Evolutionary conservation across 2,888 invertebrate species (phyloP), one percentile per base, ranked within the genome.

Genomic region (Orgyia antiqua): DNA sequence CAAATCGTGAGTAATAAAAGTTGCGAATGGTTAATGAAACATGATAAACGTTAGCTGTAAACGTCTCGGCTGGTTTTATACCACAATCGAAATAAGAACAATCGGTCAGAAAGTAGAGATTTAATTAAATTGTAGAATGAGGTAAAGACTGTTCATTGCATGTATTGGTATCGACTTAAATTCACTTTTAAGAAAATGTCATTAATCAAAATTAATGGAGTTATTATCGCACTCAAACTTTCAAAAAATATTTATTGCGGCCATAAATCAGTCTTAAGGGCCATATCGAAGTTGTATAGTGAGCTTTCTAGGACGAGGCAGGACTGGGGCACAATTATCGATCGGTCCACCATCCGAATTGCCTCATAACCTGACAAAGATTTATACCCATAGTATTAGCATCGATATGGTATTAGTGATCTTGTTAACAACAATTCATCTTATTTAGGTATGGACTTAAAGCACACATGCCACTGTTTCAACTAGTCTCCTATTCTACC

Each of bases 131-230:
- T 65, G 67, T 69, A 61, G 63, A 62, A 68, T 62, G 58, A 19
- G 20, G 53, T 66, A 68, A 58, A 67, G 65, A 67, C 70, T 60
- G 64, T 69, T 66, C 65, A n/a, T n/a, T n/a, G n/a, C n/a, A 63
- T 52, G 53, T 54, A 48, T 15, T 15, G 55, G 39, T 38, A 42
- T 30, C 42, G 33, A 39, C 33, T 39, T 68, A 66, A 80, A 84
- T 67, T 82, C 78, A 82, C 79, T 84, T 82, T 79, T 78, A 67
- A 75, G 77, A 83, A 84, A 83, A 72, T 76, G 74, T 74, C 83
- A 83, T 86, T 76, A 80, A 86, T 86, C 86, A 86, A 86, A 80
- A 82, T 86, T 83, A 84, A 86, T 86, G 84, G 82, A 84, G 82
- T 84, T 83, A 83, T 84, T 86, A 84, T 84, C 82, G 79, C 79